Evolutionary conservation across 1,140 invertebrate species (phyloP), one percentile per base, ranked within the genome.

Genomic region (Temnothorax curvispinosus): DNA sequence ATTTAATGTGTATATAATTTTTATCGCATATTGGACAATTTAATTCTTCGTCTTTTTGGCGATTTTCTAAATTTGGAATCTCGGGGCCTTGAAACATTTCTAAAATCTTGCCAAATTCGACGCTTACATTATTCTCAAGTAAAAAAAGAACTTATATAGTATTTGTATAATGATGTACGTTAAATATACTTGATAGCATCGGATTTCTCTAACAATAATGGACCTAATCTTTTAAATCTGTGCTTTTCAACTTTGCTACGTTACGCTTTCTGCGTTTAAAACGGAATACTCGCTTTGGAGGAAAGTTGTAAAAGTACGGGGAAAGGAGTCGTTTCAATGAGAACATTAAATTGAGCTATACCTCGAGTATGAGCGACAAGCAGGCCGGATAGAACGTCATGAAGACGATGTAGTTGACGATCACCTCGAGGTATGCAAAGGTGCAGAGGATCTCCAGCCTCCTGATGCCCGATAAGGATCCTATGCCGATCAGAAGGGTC

Each of bases 311-410:
- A 54, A 71, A 50, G 47, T 65, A 5, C 7, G 44, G 54, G 38
- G 5, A 13, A 50, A 64, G 8, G 21, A 1, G 3, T 56, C 32
- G 9, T 80, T 65, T n/a, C 13, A 7, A 50, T 1, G 27, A 58
- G 4, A 60, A 15, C 11, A 15, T 52, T 0, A 3, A 56, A 72
- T 56, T 38, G 13, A 47, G 1, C 8, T n/a, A n/a, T 95, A 97
- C 97, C 96, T 99, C 98, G n/a, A 98, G 96, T 82, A 99, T 97
- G 5, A 99, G 96, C 50, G 98, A 98, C 9, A 99, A 96, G 91
- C 98, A 99, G 52, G 99, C 98, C 6, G 99, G 99, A 95, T 99
- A 99, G 93, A 99, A 99, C 18, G 98, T 99, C 96, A 99, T 98
- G 90, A 99, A 99, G 6, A 99, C 98, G 62, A 99, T 95, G 94